These are phyloP conservation scores for Tragulus kanchil DNA, from an alignment of 2,113 vertebrate genomes.

Conservation along the genomic window DNA sequence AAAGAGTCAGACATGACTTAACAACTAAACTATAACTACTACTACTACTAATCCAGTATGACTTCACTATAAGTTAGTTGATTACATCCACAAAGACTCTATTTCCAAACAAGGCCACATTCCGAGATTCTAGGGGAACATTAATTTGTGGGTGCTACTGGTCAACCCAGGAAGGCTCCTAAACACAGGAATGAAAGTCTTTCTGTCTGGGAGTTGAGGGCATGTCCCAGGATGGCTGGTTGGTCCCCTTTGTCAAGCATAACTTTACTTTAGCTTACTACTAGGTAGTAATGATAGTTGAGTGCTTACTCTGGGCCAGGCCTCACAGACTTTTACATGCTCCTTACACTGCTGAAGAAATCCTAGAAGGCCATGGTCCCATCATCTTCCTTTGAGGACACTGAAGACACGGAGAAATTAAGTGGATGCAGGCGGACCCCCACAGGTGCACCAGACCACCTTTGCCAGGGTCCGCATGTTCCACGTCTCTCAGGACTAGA, in stretches of 20 bases:
- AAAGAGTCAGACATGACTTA: too few species aligned
- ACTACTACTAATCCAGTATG: not conserved
- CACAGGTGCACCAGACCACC: not conserved
- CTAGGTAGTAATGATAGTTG: fast-evolving
- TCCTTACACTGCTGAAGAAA: not conserved
- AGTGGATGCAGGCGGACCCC: not conserved
- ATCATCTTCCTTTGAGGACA: not conserved
- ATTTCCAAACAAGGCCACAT: not conserved
- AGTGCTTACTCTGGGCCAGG: not conserved
- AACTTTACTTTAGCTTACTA: not conserved
- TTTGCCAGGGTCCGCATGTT: not conserved
- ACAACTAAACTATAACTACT: too few species aligned
- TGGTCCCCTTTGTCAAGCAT: not conserved
- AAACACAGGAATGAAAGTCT: not conserved
- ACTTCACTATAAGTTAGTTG: not conserved
- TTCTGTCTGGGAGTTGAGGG: not conserved
- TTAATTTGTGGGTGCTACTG: not conserved
- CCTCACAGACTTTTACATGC: not conserved
- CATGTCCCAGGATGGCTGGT: not conserved
- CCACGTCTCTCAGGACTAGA: too few species aligned
- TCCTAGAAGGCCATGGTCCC: not conserved
- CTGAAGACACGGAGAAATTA: not conserved
- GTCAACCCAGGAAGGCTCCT: not conserved
- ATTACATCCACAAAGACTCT: not conserved
- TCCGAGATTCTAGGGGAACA: not conserved